Percentiles rank a stretch among this genome's conserved stretches.
Conservation (phyloP, 2,113 vertebrate genomes). For the Tringa solitaria region DNA sequence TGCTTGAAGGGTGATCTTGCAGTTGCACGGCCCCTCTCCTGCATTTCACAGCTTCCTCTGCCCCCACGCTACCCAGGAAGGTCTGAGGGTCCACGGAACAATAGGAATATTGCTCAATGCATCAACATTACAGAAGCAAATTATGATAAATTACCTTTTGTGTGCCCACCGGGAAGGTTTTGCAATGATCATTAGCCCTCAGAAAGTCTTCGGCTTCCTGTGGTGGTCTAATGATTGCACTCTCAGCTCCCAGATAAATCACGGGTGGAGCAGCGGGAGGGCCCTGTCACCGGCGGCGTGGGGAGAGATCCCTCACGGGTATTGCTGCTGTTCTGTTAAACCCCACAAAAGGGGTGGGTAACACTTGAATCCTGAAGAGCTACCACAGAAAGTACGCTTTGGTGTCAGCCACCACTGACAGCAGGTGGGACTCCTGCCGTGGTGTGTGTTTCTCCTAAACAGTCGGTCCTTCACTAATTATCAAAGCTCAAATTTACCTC, state of each 20-base stretch:
- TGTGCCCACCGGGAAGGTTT: not conserved
- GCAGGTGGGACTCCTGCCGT: not conserved
- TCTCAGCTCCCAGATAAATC: not conserved
- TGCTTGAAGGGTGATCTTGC: not conserved
- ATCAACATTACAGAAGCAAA: not conserved
- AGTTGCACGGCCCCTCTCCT: accelerated
- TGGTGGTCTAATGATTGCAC: not conserved
- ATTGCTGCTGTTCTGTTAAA: not conserved
- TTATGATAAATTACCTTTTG: not conserved
- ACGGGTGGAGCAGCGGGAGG: not conserved
- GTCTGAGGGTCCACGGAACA: not conserved
- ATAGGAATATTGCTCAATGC: not conserved
- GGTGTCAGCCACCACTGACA: accelerated
- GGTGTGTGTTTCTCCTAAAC: not conserved
- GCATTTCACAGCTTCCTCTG: not conserved
- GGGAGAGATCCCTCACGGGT: not conserved
- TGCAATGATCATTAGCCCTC: not conserved
- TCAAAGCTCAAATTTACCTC: not conserved
- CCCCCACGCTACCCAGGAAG: not conserved
- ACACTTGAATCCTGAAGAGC: not conserved
- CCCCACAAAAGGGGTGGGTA: not conserved
- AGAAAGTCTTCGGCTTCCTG: not conserved
- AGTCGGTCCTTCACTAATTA: not conserved
- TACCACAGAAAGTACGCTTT: accelerated
- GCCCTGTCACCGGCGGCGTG: not conserved